phyloP scores from a whole-genome alignment of 1,140 invertebrate genomes.

The Euglossa dilemma region DNA sequence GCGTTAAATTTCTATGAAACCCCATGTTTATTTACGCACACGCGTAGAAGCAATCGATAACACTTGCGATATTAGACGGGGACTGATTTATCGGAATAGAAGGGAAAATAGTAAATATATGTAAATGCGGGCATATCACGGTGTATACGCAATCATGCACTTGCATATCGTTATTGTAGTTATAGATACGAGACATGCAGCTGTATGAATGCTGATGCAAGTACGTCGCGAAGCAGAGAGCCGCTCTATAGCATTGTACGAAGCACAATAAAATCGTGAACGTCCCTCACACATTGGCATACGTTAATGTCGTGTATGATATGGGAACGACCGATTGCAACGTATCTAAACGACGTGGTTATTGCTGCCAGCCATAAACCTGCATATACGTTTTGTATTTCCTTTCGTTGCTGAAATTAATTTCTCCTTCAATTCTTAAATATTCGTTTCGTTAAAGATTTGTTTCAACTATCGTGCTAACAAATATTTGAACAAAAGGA shows the following conservation, averaged over 20 bases:
- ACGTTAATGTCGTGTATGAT: slow-evolving; percentile 1
- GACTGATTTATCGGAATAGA: not conserved
- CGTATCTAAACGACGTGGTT: not conserved
- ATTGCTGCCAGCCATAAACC: not conserved
- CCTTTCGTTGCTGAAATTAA: too few relatives aligned
- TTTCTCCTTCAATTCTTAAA: too few relatives aligned
- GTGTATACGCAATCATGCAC: not conserved
- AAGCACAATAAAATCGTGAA: slow-evolving; percentile 2
- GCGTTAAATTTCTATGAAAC: not conserved
- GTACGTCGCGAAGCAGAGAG: not conserved
- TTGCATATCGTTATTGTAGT: slow-evolving; percentile 1
- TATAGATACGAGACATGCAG: not conserved
- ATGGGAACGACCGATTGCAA: not conserved
- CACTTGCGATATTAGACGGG: not conserved
- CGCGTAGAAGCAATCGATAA: not conserved
- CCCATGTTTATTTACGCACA: not conserved
- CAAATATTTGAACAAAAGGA: too few relatives aligned
- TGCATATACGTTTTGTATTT: too few relatives aligned
- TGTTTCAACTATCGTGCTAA: too few relatives aligned
- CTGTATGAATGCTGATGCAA: not conserved
- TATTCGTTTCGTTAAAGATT: too few relatives aligned
- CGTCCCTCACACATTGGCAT: not conserved
- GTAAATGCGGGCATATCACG: slow-evolving; percentile 3
- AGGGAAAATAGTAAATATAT: not conserved
- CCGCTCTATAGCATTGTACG: not conserved